phyloP scores from a whole-genome alignment of 2,797 vertebrate species.

The Urophycis tenuis region DNA sequence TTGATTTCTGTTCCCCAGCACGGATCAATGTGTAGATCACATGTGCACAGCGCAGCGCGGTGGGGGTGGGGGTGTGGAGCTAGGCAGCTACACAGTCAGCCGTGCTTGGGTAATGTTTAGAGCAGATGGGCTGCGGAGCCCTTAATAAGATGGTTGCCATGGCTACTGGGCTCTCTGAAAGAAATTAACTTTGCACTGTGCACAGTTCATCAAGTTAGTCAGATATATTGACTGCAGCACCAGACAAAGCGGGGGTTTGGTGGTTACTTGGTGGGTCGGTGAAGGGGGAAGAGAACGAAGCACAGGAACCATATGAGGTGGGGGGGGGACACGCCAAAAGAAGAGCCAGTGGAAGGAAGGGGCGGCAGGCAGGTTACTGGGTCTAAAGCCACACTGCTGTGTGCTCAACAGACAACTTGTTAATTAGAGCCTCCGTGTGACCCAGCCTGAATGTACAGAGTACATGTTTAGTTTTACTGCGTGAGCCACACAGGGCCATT shows the following conservation, averaged over 20 bases:
- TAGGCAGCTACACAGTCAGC: slow-evolving; percentile 50
- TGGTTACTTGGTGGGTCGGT: background rate
- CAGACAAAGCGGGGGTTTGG: background rate
- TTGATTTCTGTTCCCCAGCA: slow-evolving; percentile 56
- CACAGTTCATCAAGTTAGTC: slow-evolving; percentile 71
- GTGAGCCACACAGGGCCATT: slow-evolving; percentile 20
- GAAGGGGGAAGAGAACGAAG: background rate
- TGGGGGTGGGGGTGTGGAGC: background rate
- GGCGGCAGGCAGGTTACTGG: slow-evolving; percentile 35
- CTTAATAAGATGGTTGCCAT: slow-evolving; percentile 80
- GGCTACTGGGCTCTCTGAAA: slow-evolving; percentile 73
- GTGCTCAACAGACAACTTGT: slow-evolving; percentile 47
- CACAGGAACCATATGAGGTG: background rate
- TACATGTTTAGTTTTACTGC: slow-evolving; percentile 39
- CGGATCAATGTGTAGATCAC: slow-evolving; percentile 72
- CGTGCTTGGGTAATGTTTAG: slow-evolving; percentile 77
- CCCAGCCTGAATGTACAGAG: slow-evolving; percentile 41
- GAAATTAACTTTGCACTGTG: slow-evolving; percentile 73
- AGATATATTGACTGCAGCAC: slow-evolving; percentile 69
- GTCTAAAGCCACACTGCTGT: slow-evolving; percentile 28
- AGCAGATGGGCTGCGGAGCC: slow-evolving; percentile 78
- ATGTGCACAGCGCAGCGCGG: slow-evolving; percentile 62
- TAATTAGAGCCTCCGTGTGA: slow-evolving; percentile 61
- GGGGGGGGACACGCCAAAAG: background rate
- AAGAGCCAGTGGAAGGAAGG: slow-evolving; percentile 15